Conservation (phyloP, 2,113 vertebrate genomes). For the Python bivittatus region DNA sequence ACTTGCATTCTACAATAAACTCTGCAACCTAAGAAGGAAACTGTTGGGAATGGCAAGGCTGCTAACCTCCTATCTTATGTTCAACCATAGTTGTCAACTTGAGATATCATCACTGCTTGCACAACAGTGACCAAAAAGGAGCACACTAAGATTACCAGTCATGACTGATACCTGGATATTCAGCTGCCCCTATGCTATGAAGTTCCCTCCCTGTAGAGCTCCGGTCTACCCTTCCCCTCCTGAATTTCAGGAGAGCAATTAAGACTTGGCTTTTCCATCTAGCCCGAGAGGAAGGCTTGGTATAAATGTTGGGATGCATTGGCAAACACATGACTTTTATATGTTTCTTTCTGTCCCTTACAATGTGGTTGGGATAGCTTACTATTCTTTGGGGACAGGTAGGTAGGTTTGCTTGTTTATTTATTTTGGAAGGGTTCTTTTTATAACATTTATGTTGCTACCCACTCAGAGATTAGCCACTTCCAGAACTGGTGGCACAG, state of each 20-base stretch:
- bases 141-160: not conserved
- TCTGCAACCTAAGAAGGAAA: not conserved
- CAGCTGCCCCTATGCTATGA: not conserved
- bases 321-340: not conserved
- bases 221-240: not conserved
- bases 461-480: not conserved
- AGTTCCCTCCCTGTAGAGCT: not conserved
- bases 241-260: not conserved
- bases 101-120: not conserved
- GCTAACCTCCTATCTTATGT: not conserved
- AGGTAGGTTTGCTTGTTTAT: no score
- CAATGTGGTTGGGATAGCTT: not conserved
- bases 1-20: not conserved
- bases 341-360: not conserved
- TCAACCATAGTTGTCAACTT: not conserved
- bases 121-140: not conserved
- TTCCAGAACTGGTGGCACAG: not conserved
- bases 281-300: not conserved
- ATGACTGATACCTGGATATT: not conserved
- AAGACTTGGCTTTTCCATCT: not conserved
- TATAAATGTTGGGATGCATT: not conserved
- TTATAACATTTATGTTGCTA: not conserved
- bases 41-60: not conserved
- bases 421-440: no score
- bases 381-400: no score